Percentiles rank a stretch among this genome's conserved stretches.
phyloP scores from a whole-genome alignment of 2,797 vertebrate genomes.

The Pterois miles region DNA sequence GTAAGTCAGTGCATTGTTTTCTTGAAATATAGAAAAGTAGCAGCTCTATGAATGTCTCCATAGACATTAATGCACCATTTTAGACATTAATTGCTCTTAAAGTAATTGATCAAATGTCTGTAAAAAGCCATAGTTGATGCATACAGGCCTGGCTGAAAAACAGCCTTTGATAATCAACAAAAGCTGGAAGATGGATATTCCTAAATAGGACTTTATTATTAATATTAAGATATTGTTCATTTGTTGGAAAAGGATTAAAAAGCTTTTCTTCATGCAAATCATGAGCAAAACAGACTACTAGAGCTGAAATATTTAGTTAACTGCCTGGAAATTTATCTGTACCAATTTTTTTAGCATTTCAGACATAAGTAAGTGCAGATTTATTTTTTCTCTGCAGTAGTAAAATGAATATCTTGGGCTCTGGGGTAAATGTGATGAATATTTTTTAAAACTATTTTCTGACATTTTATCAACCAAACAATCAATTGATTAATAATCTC shows the following conservation, averaged over 20 bases:
- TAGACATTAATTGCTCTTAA: not conserved
- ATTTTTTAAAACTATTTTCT: not conserved
- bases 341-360: not conserved
- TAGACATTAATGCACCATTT: not conserved
- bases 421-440: not conserved
- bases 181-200: not conserved
- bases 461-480: not conserved
- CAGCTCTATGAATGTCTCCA: not conserved
- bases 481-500: rapidly evolving
- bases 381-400: not conserved
- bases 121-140: not conserved
- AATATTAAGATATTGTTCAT: not conserved
- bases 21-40: not conserved
- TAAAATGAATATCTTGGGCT: not conserved
- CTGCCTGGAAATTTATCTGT: not conserved
- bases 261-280: not conserved
- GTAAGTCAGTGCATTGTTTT: not conserved
- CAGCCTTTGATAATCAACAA: not conserved
- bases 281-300: not conserved
- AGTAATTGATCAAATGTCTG: not conserved
- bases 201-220: not conserved
- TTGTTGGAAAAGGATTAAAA: too few relatives aligned
- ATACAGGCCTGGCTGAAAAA: not conserved
- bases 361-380: not conserved
- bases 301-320: not conserved